A percentile compares a stretch with the other conserved stretches of the same genome.
Evolutionary conservation across 2,113 vertebrate genomes (phyloP).

Genomic region (Forbesichthys papilliferus): DNA sequence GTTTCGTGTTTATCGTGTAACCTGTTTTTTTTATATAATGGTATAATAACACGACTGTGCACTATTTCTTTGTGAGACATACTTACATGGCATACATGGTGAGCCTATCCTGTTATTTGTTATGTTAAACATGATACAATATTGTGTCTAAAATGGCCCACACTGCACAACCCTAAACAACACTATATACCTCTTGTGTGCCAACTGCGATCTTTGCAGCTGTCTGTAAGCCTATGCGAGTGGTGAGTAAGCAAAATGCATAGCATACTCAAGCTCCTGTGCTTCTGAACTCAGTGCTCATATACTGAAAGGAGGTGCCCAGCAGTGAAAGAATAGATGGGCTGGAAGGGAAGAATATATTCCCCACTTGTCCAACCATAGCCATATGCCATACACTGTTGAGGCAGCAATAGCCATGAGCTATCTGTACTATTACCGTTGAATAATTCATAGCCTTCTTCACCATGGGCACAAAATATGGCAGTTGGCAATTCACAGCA

Average conservation of each 20-base stretch:
- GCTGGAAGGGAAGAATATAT: constrained; percentile 3
- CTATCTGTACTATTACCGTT: constrained; percentile 45
- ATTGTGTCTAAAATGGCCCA: constrained; percentile 1
- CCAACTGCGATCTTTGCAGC: constrained; percentile 50
- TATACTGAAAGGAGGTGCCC: constrained; percentile 32
- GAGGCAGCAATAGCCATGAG: constrained; percentile 9
- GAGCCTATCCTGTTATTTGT: background rate
- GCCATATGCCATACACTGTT: background rate
- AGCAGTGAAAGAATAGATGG: constrained; percentile 32
- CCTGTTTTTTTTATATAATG: background rate
- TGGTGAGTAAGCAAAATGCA: constrained; percentile 74
- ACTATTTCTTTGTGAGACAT: background rate
- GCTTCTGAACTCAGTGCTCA: constrained; percentile 39
- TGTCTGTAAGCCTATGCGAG: constrained; percentile 54
- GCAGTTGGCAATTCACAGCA: constrained; percentile 43
- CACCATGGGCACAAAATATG: constrained; percentile 33
- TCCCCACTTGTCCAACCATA: constrained; percentile 1
- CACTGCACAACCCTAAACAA: constrained; percentile 1
- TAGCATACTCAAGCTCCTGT: constrained; percentile 35
- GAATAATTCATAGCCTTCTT: constrained; percentile 55
- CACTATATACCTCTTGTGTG: constrained; percentile 6
- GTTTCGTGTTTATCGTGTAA: background rate
- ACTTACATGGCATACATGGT: background rate
- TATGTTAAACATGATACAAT: background rate
- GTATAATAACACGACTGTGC: background rate